Conservation (phyloP, 2,797 vertebrate genomes). For the Premnoplex brunnescens region DNA sequence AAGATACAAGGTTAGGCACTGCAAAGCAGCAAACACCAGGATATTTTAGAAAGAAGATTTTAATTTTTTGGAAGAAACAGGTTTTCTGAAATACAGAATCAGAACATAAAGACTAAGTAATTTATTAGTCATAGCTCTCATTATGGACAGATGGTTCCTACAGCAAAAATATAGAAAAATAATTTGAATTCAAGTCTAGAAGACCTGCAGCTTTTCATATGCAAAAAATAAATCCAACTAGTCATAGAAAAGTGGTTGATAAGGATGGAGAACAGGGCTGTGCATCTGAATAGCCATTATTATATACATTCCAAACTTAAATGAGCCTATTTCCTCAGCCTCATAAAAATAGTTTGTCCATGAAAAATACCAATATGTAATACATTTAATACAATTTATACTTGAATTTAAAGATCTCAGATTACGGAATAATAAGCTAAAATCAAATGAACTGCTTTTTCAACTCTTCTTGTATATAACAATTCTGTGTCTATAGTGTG, state of each 20-base stretch:
- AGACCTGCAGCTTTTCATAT: slow-evolving; percentile 45
- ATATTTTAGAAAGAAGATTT: slow-evolving; percentile 62
- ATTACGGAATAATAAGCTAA: slow-evolving; percentile 50
- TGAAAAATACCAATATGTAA: slow-evolving; percentile 61
- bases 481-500: slow-evolving; percentile 45
- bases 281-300: slow-evolving; percentile 27
- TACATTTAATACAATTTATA: slow-evolving; percentile 61
- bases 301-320: slow-evolving; percentile 54
- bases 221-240: slow-evolving; percentile 59
- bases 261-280: slow-evolving; percentile 43
- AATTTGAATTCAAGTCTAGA: slow-evolving; percentile 54
- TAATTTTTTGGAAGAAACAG: slow-evolving; percentile 59
- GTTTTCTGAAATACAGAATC: slow-evolving; percentile 54
- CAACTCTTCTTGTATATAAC: slow-evolving; percentile 71
- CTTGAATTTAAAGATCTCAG: slow-evolving; percentile 39
- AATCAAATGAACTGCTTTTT: slow-evolving; percentile 71
- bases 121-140: slow-evolving; percentile 21
- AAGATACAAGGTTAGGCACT: background rate
- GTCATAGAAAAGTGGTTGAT: slow-evolving; percentile 59
- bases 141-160: slow-evolving; percentile 49
- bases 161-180: slow-evolving; percentile 65
- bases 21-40: slow-evolving; percentile 42
- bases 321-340: slow-evolving; percentile 16
- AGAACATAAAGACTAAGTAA: slow-evolving; percentile 39
- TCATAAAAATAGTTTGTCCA: slow-evolving; percentile 62